These are phyloP conservation scores for Sminthurinus signatus DNA, from an alignment of 1,140 invertebrate species.

Conservation along the genomic window DNA sequence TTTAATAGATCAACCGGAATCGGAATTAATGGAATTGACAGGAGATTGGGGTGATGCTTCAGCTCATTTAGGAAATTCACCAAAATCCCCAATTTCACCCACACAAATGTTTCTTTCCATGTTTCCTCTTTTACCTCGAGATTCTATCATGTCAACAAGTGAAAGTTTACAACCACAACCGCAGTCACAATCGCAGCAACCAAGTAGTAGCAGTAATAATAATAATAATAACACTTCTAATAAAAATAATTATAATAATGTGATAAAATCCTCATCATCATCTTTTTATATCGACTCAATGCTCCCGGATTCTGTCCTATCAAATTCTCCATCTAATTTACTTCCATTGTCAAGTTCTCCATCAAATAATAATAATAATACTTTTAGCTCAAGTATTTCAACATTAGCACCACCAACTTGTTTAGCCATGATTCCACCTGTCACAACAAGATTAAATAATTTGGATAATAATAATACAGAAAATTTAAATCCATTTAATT, in stretches of 20 bases:
- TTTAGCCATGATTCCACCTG: too few species aligned
- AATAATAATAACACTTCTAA: too few species aligned
- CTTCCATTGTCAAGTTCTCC: too few species aligned
- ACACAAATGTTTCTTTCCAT: slow-evolving; percentile 40
- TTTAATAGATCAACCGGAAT: slow-evolving; percentile 31
- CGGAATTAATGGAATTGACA: slow-evolving; percentile 36
- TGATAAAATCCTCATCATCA: neutral
- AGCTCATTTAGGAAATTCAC: slow-evolving; percentile 27
- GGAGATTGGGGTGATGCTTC: slow-evolving; percentile 26
- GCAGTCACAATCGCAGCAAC: neutral
- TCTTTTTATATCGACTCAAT: slow-evolving; percentile 38
- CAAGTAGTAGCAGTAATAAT: too few species aligned
- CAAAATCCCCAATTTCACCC: slow-evolving; percentile 38
- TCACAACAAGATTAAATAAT: too few species aligned
- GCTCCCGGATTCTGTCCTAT: slow-evolving; percentile 31
- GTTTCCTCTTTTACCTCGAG: slow-evolving; percentile 35
- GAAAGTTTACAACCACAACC: slow-evolving; percentile 8
- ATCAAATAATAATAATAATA: too few species aligned
- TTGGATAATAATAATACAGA: too few species aligned
- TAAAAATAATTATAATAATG: neutral
- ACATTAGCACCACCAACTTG: too few species aligned
- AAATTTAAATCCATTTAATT: too few species aligned
- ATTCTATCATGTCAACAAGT: slow-evolving; percentile 16
- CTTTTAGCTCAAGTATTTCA: too few species aligned
- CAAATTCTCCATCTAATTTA: too few species aligned